phyloP scores from a whole-genome alignment of 1,140 invertebrate species.

The Bemisia tabaci region DNA sequence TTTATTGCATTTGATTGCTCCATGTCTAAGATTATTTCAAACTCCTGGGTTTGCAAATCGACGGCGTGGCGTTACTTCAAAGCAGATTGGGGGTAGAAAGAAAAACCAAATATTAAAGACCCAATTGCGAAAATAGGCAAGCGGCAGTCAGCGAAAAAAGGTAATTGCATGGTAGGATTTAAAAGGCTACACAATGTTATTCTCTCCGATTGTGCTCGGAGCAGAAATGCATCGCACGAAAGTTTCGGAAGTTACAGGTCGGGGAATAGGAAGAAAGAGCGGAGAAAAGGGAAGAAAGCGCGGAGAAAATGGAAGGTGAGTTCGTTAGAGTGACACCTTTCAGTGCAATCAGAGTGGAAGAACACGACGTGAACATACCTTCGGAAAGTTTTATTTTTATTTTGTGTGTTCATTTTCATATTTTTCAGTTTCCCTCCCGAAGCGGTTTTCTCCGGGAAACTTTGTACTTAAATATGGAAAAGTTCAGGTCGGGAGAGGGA shows the following conservation, averaged over 20 bases:
- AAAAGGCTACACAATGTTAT: neutral
- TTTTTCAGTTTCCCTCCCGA: neutral
- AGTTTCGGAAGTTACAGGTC: neutral
- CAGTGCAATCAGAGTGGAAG: neutral
- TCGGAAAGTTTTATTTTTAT: neutral
- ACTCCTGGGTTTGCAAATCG: no score
- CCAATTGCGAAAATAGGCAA: no score
- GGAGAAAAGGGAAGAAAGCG: slow-evolving; percentile 1
- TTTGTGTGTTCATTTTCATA: neutral
- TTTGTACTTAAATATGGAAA: neutral
- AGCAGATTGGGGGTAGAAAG: no score
- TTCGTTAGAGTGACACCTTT: neutral
- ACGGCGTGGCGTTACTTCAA: no score
- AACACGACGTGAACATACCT: neutral
- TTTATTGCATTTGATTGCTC: no score
- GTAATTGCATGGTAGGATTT: neutral
- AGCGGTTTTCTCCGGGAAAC: neutral
- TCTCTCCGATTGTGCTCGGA: neutral
- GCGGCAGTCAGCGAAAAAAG: slow-evolving; percentile 2
- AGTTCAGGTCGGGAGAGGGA: neutral
- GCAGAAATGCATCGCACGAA: neutral
- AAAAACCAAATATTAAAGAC: no score
- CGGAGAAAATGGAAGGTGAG: neutral
- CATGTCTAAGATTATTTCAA: no score
- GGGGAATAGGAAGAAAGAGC: neutral